phyloP scores from a whole-genome alignment of 2,888 invertebrate genomes.

The Uloborus plumipes region DNA sequence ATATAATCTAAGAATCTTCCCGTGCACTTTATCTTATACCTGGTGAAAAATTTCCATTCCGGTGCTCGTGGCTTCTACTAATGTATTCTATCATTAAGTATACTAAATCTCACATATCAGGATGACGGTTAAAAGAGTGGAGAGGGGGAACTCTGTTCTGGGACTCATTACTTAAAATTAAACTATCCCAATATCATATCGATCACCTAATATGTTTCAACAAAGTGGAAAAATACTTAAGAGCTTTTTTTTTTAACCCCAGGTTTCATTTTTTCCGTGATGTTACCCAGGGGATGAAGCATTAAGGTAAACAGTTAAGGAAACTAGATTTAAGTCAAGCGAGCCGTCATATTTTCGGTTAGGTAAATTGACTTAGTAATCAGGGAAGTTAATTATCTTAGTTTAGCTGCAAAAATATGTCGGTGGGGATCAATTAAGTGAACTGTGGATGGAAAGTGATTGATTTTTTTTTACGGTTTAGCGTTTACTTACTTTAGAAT shows the following conservation, averaged over 20 bases:
- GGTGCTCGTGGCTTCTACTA: constrained; percentile 20
- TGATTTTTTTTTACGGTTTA: neutral
- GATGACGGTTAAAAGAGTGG: constrained; percentile 7
- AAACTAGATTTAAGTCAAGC: neutral
- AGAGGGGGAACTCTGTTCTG: constrained; percentile 3
- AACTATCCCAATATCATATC: constrained; percentile 20
- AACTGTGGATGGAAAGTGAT: neutral
- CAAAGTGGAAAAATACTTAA: constrained; percentile 9
- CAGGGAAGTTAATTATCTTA: constrained; percentile 40
- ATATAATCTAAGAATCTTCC: too few species aligned
- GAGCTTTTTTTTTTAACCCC: constrained; percentile 17
- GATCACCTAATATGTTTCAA: constrained; percentile 23
- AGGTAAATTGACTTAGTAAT: constrained; percentile 53
- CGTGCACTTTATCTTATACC: neutral
- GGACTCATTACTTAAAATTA: constrained; percentile 54
- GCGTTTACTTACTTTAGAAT: constrained; percentile 3
- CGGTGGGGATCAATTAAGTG: constrained; percentile 16
- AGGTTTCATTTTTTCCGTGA: neutral
- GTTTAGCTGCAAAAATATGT: neutral
- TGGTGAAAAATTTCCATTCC: constrained; percentile 18
- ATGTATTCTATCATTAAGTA: constrained; percentile 36
- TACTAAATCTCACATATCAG: constrained; percentile 17
- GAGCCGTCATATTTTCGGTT: constrained; percentile 13
- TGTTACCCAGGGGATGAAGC: constrained; percentile 5
- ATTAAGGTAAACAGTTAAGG: constrained; percentile 1